Evolutionary conservation across 2,888 invertebrate species (phyloP).

Genomic region (Coecobrya sp.): DNA sequence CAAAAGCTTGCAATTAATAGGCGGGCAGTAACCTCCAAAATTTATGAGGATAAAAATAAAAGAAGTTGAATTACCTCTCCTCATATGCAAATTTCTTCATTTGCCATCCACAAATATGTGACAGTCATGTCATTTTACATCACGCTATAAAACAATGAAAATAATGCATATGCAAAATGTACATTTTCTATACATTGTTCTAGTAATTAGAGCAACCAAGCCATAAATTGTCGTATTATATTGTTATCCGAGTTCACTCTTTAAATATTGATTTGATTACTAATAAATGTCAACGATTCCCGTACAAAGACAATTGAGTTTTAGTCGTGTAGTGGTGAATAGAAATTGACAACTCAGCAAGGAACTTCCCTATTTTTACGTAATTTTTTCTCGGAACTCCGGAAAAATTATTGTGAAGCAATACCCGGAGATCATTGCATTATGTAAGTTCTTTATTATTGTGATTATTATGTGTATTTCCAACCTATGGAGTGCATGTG

Average conservation of each 20-base stretch:
- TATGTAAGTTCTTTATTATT: no score
- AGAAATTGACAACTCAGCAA: no score
- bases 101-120: background rate
- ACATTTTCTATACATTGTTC: constrained; percentile 2
- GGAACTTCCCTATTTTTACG: background rate
- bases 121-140: background rate
- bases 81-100: background rate
- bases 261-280: background rate
- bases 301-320: no score
- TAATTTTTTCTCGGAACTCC: constrained; percentile 7
- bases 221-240: background rate
- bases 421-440: no score
- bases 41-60: background rate
- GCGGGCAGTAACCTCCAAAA: background rate
- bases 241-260: background rate
- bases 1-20: background rate
- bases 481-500: no score
- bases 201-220: constrained; percentile 27
- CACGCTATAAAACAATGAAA: background rate
- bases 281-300: no score
- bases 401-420: background rate
- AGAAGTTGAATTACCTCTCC: background rate
- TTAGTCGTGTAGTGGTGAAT: no score
- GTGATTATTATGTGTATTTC: no score
- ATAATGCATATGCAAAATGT: background rate